These are phyloP conservation scores for Limnephilus marmoratus DNA, from an alignment of 2,888 invertebrate genomes.

Conservation along the genomic window DNA sequence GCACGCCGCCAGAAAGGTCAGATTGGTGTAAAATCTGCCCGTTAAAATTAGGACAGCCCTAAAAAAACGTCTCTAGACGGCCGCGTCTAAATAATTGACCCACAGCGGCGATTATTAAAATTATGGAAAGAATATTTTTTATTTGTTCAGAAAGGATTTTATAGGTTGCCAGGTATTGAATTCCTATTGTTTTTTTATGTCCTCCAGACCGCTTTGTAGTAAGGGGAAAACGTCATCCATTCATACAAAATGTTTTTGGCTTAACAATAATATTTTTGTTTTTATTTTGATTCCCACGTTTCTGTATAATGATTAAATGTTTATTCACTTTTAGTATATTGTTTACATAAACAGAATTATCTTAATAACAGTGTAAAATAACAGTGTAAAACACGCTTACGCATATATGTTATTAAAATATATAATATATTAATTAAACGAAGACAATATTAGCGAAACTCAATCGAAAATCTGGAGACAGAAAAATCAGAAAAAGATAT, in stretches of 20 bases:
- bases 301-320: background rate
- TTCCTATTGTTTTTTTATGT: constrained; percentile 55
- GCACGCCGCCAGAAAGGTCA: constrained; percentile 62
- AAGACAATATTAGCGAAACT: too few relatives aligned
- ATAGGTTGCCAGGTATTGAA: constrained; percentile 61
- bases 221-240: constrained; percentile 5
- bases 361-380: too few relatives aligned
- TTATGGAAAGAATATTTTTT: constrained; percentile 62
- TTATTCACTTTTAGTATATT: background rate
- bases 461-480: too few relatives aligned
- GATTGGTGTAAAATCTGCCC: constrained; percentile 64
- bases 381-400: too few relatives aligned
- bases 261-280: background rate
- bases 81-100: constrained; percentile 64
- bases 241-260: constrained; percentile 1
- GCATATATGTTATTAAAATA: too few relatives aligned
- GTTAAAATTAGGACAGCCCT: constrained; percentile 63
- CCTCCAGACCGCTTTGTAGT: constrained; percentile 20
- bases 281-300: background rate
- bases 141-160: constrained; percentile 50
- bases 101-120: constrained; percentile 63
- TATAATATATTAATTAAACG: too few relatives aligned
- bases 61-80: constrained; percentile 57
- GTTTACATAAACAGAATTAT: too few relatives aligned
- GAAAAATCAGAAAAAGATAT: too few relatives aligned